phyloP scores from a whole-genome alignment of 2,113 vertebrate species.

The Laticauda laticaudata region DNA sequence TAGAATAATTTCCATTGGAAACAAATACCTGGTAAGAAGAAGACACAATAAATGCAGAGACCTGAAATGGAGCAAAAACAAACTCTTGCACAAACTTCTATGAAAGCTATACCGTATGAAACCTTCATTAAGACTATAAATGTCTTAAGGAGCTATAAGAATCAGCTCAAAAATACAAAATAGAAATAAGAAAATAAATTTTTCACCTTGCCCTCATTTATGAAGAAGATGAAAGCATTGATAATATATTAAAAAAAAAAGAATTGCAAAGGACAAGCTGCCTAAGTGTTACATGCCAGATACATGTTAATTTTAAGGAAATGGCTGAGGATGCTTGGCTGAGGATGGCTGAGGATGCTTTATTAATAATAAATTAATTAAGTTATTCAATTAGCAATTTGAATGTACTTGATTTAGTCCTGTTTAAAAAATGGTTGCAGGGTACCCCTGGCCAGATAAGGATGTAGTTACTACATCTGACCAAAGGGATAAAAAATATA shows the following conservation, averaged over 20 bases:
- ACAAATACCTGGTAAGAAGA: conserved; percentile 47
- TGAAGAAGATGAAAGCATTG: neutral
- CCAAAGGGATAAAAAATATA: neutral
- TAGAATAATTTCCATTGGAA: rapidly evolving
- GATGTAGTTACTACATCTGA: neutral
- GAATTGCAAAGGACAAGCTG: neutral
- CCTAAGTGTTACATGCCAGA: neutral
- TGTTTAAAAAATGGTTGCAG: neutral
- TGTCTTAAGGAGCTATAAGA: neutral
- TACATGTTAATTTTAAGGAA: neutral
- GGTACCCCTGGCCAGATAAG: neutral
- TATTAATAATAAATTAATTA: too few species aligned
- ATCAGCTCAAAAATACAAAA: neutral
- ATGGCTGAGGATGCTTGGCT: neutral
- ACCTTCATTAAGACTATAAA: neutral
- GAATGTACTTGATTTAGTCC: neutral
- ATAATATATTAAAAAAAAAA: neutral
- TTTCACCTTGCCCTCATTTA: neutral
- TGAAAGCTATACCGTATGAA: neutral
- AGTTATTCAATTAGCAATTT: neutral
- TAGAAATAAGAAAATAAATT: neutral
- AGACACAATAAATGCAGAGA: conserved; percentile 15
- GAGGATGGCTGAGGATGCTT: too few species aligned
- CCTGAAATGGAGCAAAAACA: neutral
- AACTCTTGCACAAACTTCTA: neutral